Percentiles rank a stretch among this genome's conserved stretches.
These are phyloP conservation scores for Ephydatia muelleri DNA, from an alignment of 37 sponge, comb jelly and placozoan genomes.

Conservation along the genomic window DNA sequence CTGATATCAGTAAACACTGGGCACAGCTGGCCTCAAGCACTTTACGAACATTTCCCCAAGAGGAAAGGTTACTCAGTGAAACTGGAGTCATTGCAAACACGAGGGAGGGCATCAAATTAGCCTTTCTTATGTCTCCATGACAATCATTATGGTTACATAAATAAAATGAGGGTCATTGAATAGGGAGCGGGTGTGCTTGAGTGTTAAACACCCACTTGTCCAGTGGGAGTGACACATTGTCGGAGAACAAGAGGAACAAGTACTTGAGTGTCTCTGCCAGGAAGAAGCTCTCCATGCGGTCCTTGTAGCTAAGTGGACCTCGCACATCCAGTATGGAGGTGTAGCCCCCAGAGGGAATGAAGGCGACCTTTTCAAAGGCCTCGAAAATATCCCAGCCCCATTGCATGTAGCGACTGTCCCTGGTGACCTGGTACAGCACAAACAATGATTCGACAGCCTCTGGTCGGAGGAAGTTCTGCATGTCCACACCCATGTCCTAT, in stretches of 20 bases:
- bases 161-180: slow-evolving; percentile 1
- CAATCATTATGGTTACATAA: not conserved
- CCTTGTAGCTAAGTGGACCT: not conserved
- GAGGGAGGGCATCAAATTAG: not conserved
- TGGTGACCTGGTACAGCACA: slow-evolving; percentile 80
- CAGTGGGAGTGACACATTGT: slow-evolving; percentile 58
- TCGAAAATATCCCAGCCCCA: slow-evolving; percentile 96
- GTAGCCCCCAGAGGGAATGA: slow-evolving; percentile 65
- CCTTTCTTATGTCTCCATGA: not conserved
- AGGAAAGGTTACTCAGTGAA: slow-evolving; percentile 8
- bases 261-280: slow-evolving; percentile 90
- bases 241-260: slow-evolving; percentile 82
- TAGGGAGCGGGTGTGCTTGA: slow-evolving; percentile 91
- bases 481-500: slow-evolving; percentile 26
- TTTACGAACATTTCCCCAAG: slow-evolving; percentile 5
- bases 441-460: slow-evolving; percentile 97
- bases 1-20: not conserved
- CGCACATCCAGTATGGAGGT: slow-evolving; percentile 48
- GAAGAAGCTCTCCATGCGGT: slow-evolving; percentile 92
- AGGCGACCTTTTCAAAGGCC: slow-evolving; percentile 76
- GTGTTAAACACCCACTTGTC: slow-evolving; percentile 90
- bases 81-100: not conserved
- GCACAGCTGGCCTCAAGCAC: not conserved
- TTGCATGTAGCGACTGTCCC: slow-evolving; percentile 62
- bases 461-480: slow-evolving; percentile 83